Base-by-base conservation (phyloP, 2,888 invertebrate species). In the Altica lythri region DNA sequence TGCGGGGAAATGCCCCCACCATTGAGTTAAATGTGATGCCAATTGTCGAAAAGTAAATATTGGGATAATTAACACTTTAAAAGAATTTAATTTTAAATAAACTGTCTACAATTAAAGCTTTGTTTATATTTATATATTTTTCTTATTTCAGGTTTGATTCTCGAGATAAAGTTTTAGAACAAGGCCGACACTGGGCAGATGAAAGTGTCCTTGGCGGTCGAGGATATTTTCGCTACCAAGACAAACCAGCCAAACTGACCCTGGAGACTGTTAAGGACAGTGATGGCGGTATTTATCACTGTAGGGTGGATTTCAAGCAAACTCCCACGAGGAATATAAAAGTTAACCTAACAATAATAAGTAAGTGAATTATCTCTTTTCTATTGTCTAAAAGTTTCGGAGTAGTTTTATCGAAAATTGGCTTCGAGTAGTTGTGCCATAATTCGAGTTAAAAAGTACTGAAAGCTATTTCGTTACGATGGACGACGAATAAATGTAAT, bases 261-360 rank as follows among this genome's bases (percentile, higher is more conserved):
- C 81, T 92, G 54, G 87, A 89, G 73, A 83, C 83, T 67, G 88
- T 91, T 45, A 80, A 83, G 48, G 86, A 87, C 57, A 80, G 80
- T 32, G 93, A 94, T 72, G 88, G 86, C 1, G 93, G 92, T 9
- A 81, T 90, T 58, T 93, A 93, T 78, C 82, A 92, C 57, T 94
- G 94, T 77, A 81, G 94, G 55, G 92, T 93, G 4, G 94, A 94
- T 80, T 94, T 93, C 79, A 89, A 88, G 73, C 89, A 90, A 74
- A 90, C 92, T 8, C 93, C 92, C 0, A 94, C 93, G 1, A 84
- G 91, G 66, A 92, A 93, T 75, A 83, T 89, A 68, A 86, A 88
- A 78, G 89, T 93, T 77, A 92, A 92, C 77, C 85, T 94, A 69
- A 91, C 90, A 65, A 89, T 94, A 66, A 90, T 93, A 72, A 87